Base-by-base conservation (phyloP, 1,140 invertebrate species). In the Brachystomella parvula region DNA sequence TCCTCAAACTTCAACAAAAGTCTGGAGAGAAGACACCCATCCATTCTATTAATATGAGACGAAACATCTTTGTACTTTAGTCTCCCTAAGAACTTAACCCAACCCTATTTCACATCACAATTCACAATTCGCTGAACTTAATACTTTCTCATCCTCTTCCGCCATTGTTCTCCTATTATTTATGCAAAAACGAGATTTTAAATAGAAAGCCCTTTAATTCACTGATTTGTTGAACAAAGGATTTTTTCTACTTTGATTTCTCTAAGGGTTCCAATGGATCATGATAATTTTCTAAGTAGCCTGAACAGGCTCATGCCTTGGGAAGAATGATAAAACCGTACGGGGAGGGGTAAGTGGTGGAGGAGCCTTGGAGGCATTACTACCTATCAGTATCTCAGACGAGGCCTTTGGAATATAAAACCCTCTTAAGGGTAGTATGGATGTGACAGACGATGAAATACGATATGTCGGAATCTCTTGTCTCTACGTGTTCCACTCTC, bases 371-470 rank as follows among this genome's bases (percentile, higher is more conserved):
- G 6, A 39, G 35, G 49, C 49, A 53, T 53, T 53, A 53, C 12
- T 53, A 53, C 49, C 49, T 53, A 19, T 53, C 49, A 53, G 24
- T 24, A 53, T 53, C 15, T 6, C 21, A 17, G 3, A 6, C 12
- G 49, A 53, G 49, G 24, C 49, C 12, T 53, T 53, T 53, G 49
- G 49, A 53, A 53, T 53, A 53, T 53, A 19, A 53, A 53, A 26
- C 49, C n/a, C 24, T 15, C 49, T 53, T 24, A 24, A 19, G 21
- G 9, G 3, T 24, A 9, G n/a, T n/a, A n/a, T n/a, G 49, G 49
- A 53, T 53, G 49, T 53, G 49, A 53, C 49, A 53, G 49, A 53
- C 49, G 49, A 53, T 53, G 49, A 53, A 53, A 53, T 53, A 53
- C 49, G 49, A 53, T 53, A 53, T 19, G 49, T 53, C 49, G 24